phyloP scores from a whole-genome alignment of 1,140 invertebrate genomes.

The Phortica variegata region DNA sequence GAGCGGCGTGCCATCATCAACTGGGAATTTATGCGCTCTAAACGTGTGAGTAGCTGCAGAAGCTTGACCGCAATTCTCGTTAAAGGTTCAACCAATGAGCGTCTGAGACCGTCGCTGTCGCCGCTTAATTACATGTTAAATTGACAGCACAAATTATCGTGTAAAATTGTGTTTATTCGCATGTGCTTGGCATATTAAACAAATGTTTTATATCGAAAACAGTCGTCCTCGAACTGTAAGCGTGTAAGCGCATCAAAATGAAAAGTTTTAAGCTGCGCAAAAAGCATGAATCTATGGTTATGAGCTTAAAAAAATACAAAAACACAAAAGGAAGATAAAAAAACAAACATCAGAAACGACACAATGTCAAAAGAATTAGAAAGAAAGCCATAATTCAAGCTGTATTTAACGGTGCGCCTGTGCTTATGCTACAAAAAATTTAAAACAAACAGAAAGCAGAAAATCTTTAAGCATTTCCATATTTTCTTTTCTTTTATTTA shows the following conservation, averaged over 20 bases:
- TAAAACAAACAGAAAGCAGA: constrained; percentile 11
- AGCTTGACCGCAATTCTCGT: constrained; percentile 4
- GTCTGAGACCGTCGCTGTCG: constrained; percentile 18
- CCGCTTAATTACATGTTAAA: constrained; percentile 56
- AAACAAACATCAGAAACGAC: no score
- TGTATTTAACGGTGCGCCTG: no score
- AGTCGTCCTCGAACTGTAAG: not conserved
- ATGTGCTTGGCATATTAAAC: constrained; percentile 51
- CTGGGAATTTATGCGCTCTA: constrained; percentile 5
- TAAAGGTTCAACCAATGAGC: constrained; percentile 18
- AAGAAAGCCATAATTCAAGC: no score
- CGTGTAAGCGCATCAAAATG: constrained; percentile 14
- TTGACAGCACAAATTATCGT: constrained; percentile 52
- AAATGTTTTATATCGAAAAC: constrained; percentile 6
- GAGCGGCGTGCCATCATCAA: constrained; percentile 39
- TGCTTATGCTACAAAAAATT: no score
- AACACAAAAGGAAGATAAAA: no score
- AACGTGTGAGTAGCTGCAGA: not conserved
- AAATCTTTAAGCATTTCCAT: constrained; percentile 23
- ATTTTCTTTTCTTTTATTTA: no score
- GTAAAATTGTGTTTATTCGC: constrained; percentile 50
- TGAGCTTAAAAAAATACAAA: no score
- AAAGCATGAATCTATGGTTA: no score
- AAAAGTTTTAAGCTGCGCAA: constrained; percentile 30
- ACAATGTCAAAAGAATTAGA: no score